phyloP scores from a whole-genome alignment of 1,140 invertebrate species.

The Halesus radiatus region DNA sequence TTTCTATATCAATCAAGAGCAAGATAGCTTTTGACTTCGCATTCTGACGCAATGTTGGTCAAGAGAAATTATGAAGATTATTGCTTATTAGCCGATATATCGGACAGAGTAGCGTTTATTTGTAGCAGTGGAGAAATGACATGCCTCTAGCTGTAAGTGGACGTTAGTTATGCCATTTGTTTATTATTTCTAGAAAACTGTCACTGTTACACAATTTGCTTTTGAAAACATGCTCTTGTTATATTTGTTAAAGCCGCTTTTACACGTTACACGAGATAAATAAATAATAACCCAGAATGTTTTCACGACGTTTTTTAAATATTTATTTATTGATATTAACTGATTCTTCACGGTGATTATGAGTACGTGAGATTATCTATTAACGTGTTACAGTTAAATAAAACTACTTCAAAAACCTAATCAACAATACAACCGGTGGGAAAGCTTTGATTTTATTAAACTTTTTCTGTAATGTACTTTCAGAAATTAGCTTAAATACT shows the following conservation, averaged over 20 bases:
- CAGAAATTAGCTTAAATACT: too few species aligned
- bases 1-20: not conserved
- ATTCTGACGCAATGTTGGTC: conserved; percentile 7
- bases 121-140: not conserved
- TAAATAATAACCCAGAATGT: too few species aligned
- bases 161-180: not conserved
- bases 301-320: too few species aligned
- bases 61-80: conserved; percentile 20
- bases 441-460: too few species aligned
- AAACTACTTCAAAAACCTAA: too few species aligned
- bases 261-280: too few species aligned
- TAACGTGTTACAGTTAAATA: too few species aligned
- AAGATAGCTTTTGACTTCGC: not conserved
- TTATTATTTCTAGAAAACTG: not conserved
- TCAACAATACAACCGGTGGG: too few species aligned
- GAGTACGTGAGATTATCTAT: too few species aligned
- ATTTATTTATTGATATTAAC: too few species aligned
- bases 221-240: not conserved
- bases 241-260: not conserved
- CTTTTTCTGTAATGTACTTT: too few species aligned
- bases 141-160: not conserved
- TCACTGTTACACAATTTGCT: not conserved
- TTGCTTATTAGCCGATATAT: not conserved
- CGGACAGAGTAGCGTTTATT: not conserved
- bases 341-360: too few species aligned